Base-by-base conservation (phyloP, 2,797 vertebrate genomes). In the Hephaestus fuliginosus region DNA sequence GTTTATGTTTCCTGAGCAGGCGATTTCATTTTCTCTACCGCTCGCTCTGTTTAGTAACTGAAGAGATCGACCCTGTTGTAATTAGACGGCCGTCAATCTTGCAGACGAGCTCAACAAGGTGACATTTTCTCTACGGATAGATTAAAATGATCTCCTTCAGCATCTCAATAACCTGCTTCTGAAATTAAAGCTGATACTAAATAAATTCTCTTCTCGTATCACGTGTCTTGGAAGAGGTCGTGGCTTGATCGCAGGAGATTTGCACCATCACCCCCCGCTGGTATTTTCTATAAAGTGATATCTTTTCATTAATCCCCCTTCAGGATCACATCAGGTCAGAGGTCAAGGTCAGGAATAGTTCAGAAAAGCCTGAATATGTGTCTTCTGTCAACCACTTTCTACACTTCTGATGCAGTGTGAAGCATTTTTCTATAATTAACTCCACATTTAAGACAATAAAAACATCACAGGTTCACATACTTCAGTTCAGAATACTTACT, bases 401-500 rank as follows among this genome's bases (percentile, higher is more conserved):
- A 28, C 25, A 48, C 20, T 57, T 63, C 22, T 52, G 51, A 20
- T 62, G 15, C 43, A 44, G 22, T 3, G 8, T 20, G 18, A 39
- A 63, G 44, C 11, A 53, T 12, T 39, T 39, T 61, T 4, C 28
- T 58, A 30, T 36, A 44, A 36, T 56, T 13, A 12, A 39, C 44
- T 17, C n/a, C 53, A 5, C 48, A 36, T 51, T 3, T 4, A 49
- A 44, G 5, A 41, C 7, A 65, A 65, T 46, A 5, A 25, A 58
- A 55, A 12, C 28, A 15, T 18, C n/a, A 7, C 7, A 46, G 25
- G 25, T 25, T 25, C 25, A 25, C 25, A 25, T 25, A 25, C 25
- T 25, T 25, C 25, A 33, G 5, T 3, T 33, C 30, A 33, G 14
- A 55, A 22, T 58, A 98, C 98, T 98, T 91, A 99, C 98, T 99